These are phyloP conservation scores for Scaeva pyrastri DNA, from an alignment of 2,888 invertebrate species.

Conservation along the genomic window DNA sequence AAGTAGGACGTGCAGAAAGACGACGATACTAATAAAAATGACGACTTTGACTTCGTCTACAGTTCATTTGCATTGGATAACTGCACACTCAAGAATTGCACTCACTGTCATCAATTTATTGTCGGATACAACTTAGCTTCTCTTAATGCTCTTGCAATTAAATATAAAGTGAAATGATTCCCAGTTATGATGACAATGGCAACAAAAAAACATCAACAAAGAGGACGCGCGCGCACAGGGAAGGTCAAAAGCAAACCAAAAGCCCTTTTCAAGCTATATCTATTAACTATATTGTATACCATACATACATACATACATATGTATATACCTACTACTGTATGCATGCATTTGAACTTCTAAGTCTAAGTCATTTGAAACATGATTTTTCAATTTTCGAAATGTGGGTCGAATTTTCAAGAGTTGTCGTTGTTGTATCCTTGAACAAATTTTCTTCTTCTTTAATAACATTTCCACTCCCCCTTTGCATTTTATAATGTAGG, in stretches of 20 bases:
- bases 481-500: not conserved
- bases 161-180: constrained; percentile 47
- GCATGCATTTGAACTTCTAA: too few relatives aligned
- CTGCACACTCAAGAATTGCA: constrained; percentile 39
- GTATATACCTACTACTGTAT: constrained; percentile 1
- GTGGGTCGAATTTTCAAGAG: constrained; percentile 4
- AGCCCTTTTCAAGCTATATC: constrained; percentile 11
- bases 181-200: not conserved
- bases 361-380: constrained; percentile 39
- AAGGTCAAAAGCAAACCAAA: constrained; percentile 27
- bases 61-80: constrained; percentile 56
- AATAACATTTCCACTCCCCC: constrained; percentile 12
- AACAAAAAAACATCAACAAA: not conserved
- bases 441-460: constrained; percentile 7
- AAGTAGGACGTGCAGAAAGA: constrained; percentile 31
- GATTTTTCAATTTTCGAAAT: constrained; percentile 49
- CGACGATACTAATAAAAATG: not conserved
- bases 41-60: constrained; percentile 9
- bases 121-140: constrained; percentile 29
- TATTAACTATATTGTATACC: too few relatives aligned
- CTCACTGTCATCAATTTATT: constrained; percentile 32
- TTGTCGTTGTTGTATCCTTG: constrained; percentile 8
- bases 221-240: constrained; percentile 6
- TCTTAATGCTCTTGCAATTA: constrained; percentile 46
- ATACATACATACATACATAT: not conserved